These are phyloP conservation scores for Desmophyllum pertusum DNA, from an alignment of 92 coral and sea anemone species.

Conservation along the genomic window DNA sequence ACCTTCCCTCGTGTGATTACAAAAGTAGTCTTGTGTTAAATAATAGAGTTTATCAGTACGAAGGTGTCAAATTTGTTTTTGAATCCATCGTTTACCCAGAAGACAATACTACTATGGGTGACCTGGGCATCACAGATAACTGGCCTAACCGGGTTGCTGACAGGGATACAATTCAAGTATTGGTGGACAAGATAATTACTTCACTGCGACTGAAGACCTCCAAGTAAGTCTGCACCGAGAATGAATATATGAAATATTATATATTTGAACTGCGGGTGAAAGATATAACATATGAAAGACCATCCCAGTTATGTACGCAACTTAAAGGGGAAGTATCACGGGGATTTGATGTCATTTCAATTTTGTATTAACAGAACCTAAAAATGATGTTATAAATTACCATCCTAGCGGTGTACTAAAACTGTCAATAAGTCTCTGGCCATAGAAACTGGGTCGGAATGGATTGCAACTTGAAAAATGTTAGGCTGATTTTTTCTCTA, in stretches of 20 bases:
- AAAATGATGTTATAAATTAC: too few species aligned
- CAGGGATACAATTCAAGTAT: neutral
- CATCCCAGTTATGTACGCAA: too few species aligned
- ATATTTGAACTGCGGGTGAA: neutral
- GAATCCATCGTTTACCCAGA: conserved; percentile 9
- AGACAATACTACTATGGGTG: conserved; percentile 9
- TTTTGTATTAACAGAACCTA: too few species aligned
- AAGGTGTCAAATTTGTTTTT: neutral
- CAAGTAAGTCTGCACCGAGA: conserved; percentile 14
- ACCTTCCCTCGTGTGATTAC: neutral
- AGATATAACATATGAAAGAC: too few species aligned
- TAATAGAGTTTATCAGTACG: neutral
- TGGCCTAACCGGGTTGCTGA: neutral
- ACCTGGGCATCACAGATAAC: neutral
- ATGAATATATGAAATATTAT: neutral
- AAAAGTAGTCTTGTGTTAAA: neutral
- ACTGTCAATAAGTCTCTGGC: too few species aligned
- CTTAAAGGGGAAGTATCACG: too few species aligned
- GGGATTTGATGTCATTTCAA: too few species aligned
- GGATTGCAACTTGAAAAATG: too few species aligned
- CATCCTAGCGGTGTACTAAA: too few species aligned
- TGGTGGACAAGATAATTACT: conserved; percentile 1
- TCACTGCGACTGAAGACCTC: neutral
- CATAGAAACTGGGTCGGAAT: too few species aligned
- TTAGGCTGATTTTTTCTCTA: too few species aligned